A percentile compares a stretch with the other conserved stretches of the same genome.
phyloP scores from a whole-genome alignment of 2,888 invertebrate genomes.

The Drosophila emarginata region DNA sequence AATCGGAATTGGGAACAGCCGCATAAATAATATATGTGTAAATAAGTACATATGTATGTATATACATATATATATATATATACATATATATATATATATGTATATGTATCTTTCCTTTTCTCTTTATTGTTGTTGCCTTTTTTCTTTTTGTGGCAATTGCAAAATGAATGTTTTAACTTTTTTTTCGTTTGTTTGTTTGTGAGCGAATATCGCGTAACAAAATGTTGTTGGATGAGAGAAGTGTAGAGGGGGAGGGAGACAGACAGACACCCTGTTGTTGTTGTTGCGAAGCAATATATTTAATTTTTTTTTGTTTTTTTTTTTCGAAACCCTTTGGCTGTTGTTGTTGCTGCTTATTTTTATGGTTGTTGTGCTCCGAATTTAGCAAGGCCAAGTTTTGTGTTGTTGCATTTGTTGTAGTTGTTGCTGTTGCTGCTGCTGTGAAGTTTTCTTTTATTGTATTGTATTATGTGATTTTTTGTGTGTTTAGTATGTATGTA shows the following conservation, averaged over 20 bases:
- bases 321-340: conserved; percentile 15
- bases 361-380: conserved; percentile 72
- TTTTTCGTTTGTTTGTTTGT: conserved; percentile 23
- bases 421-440: conserved; percentile 48
- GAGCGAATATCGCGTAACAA: conserved; percentile 60
- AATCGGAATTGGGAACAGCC: background rate
- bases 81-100: background rate
- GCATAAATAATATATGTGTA: conserved; percentile 8
- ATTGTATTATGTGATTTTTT: conserved; percentile 69
- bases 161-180: conserved; percentile 38
- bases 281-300: conserved; percentile 31
- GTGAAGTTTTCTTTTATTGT: conserved; percentile 77
- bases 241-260: conserved; percentile 15
- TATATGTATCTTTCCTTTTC: conserved; percentile 1
- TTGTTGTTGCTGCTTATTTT: conserved; percentile 44
- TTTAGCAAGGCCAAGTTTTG: conserved; percentile 72
- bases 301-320: conserved; percentile 40
- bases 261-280: conserved; percentile 20
- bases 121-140: conserved; percentile 26
- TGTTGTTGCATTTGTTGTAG: conserved; percentile 43
- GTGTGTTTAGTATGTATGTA: conserved; percentile 52
- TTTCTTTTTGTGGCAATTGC: conserved; percentile 51
- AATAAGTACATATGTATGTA: background rate
- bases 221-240: conserved; percentile 18
- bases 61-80: background rate